phyloP scores from a whole-genome alignment of 1,140 invertebrate species.

The Notospermus geniculatus region DNA sequence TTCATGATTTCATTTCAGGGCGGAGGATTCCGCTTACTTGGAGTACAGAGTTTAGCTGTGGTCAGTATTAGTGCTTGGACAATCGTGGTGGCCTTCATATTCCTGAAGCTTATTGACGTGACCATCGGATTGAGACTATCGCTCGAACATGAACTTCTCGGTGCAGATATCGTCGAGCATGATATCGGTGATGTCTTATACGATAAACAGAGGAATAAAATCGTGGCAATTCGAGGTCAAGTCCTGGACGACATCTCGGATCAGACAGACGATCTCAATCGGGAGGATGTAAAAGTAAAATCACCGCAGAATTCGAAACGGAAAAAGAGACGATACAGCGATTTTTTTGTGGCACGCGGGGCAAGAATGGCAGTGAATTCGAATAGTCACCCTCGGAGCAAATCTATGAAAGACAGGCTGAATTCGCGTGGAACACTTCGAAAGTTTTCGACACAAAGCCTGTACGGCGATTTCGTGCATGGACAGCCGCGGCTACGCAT shows the following conservation, averaged over 20 bases:
- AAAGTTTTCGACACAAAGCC: background rate
- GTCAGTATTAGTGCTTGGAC: slow-evolving; percentile 26
- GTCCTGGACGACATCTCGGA: no score
- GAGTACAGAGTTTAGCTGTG: slow-evolving; percentile 26
- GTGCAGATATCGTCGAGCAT: slow-evolving; percentile 41
- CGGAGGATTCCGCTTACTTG: slow-evolving; percentile 26
- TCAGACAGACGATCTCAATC: background rate
- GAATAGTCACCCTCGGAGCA: background rate
- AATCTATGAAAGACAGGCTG: background rate
- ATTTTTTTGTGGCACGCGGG: background rate
- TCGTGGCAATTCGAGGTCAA: no score
- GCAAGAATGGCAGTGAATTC: background rate
- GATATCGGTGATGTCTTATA: slow-evolving; percentile 16
- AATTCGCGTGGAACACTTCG: background rate
- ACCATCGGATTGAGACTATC: slow-evolving; percentile 34
- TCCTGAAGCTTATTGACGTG: slow-evolving; percentile 33
- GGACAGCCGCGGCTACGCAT: background rate
- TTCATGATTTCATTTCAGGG: slow-evolving; percentile 75
- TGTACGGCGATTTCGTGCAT: background rate
- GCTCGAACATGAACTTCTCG: slow-evolving; percentile 36
- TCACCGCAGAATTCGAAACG: background rate
- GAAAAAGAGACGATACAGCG: background rate
- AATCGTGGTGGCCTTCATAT: slow-evolving; percentile 11
- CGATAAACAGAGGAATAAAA: slow-evolving; percentile 25
- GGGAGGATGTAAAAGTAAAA: slow-evolving; percentile 1